A percentile compares a stretch with the other conserved stretches of the same genome.
Evolutionary conservation across 92 coral and sea anemone species (phyloP).

Genomic region (Porites lobata): DNA sequence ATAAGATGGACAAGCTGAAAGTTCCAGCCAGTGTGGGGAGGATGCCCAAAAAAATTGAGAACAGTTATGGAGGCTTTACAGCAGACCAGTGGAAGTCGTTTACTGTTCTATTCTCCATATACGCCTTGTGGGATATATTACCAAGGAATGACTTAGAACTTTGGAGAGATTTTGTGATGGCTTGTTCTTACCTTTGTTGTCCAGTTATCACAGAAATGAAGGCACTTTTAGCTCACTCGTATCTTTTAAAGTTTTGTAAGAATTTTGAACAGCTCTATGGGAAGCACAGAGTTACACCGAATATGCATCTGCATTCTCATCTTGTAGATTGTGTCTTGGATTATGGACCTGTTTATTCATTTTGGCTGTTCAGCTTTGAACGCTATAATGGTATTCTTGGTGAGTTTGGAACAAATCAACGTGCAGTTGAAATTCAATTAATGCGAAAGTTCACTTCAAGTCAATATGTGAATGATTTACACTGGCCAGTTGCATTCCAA

Average conservation of each 20-base stretch:
- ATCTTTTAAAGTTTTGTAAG: constrained; percentile 48
- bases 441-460: constrained; percentile 37
- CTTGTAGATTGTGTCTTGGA: constrained; percentile 56
- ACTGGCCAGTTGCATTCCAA: constrained; percentile 43
- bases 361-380: constrained; percentile 71
- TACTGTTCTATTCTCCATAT: constrained; percentile 55
- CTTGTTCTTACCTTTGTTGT: constrained; percentile 51
- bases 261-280: constrained; percentile 62
- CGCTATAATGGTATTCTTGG: constrained; percentile 71
- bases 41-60: constrained; percentile 61
- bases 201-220: constrained; percentile 33
- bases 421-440: constrained; percentile 43
- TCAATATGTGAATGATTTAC: constrained; percentile 49
- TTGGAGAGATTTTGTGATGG: constrained; percentile 70
- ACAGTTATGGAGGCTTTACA: constrained; percentile 73
- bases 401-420: constrained; percentile 58
- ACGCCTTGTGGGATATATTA: constrained; percentile 62
- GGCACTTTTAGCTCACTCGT: constrained; percentile 44
- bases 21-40: constrained; percentile 73
- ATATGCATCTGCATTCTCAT: constrained; percentile 74
- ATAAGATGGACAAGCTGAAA: constrained; percentile 43
- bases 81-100: constrained; percentile 86
- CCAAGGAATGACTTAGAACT: constrained; percentile 39
- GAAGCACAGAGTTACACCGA: constrained; percentile 56
- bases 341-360: constrained; percentile 72